phyloP scores from a whole-genome alignment of 2,797 vertebrate species.

The Hippoglossus hippoglossus region DNA sequence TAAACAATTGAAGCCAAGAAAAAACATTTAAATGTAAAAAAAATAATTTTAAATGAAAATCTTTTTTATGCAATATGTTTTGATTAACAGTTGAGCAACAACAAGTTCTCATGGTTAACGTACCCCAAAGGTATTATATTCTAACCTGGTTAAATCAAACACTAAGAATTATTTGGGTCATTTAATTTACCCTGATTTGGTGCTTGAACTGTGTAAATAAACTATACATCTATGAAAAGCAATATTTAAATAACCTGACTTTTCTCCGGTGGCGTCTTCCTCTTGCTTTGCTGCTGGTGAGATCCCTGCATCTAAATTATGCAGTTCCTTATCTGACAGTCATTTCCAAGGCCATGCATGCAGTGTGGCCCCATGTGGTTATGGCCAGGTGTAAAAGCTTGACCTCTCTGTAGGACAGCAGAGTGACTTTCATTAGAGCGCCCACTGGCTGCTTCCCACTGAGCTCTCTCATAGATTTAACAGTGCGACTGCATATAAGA shows the following conservation, averaged over 20 bases:
- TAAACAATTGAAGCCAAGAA: no score
- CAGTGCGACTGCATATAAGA: conserved; percentile 58
- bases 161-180: neutral
- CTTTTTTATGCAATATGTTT: neutral
- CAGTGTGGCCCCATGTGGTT: conserved; percentile 71
- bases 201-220: no score
- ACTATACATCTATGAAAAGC: neutral
- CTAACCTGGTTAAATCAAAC: neutral
- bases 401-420: conserved; percentile 81
- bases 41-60: neutral
- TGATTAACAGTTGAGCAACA: conserved; percentile 1
- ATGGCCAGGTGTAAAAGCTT: conserved; percentile 82
- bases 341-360: conserved; percentile 73
- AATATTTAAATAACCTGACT: neutral
- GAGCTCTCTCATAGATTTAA: conserved; percentile 69
- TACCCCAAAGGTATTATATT: neutral
- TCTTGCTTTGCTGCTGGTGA: conserved; percentile 37
- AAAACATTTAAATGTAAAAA: neutral
- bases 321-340: conserved; percentile 75
- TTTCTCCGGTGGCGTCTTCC: conserved; percentile 13
- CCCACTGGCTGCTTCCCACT: conserved; percentile 72
- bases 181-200: neutral
- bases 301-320: conserved; percentile 68
- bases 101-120: neutral
- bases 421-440: conserved; percentile 80